A percentile compares a stretch with the other conserved stretches of the same genome.
phyloP scores from a whole-genome alignment of 2,113 vertebrate genomes.

The Maccullochella peelii region DNA sequence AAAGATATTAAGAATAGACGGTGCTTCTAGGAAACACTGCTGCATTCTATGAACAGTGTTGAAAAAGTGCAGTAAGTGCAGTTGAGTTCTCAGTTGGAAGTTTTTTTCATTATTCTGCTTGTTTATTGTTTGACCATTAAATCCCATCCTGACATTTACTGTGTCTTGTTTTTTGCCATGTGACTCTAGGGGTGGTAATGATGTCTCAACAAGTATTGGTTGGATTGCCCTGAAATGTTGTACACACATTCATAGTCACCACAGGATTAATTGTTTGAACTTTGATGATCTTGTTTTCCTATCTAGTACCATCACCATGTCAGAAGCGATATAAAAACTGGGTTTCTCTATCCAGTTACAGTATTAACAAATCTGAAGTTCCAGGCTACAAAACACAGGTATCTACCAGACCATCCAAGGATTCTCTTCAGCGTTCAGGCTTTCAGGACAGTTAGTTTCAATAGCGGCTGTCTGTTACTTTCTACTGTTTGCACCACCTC shows the following conservation, averaged over 20 bases:
- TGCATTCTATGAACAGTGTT: background rate
- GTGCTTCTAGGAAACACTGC: background rate
- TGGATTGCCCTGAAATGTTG: background rate
- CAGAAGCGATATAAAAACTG: background rate
- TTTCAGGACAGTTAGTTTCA: too few species aligned
- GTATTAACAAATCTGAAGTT: background rate
- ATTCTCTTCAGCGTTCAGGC: background rate
- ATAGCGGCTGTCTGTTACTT: too few species aligned
- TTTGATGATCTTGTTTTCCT: background rate
- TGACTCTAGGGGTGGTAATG: background rate
- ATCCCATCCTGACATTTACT: background rate
- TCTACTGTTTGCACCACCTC: too few species aligned
- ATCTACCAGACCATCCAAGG: background rate
- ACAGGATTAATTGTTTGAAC: background rate
- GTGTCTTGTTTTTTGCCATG: background rate
- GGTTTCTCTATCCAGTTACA: background rate
- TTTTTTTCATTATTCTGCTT: background rate
- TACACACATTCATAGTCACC: background rate
- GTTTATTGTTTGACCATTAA: conserved; percentile 29
- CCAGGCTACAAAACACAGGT: background rate
- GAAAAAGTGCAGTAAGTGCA: background rate
- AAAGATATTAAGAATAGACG: background rate
- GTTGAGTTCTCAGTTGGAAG: background rate
- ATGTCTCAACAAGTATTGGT: background rate
- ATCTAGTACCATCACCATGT: background rate